Base-by-base conservation (phyloP, 1,140 invertebrate genomes). In the Chironomus striatipennis region DNA sequence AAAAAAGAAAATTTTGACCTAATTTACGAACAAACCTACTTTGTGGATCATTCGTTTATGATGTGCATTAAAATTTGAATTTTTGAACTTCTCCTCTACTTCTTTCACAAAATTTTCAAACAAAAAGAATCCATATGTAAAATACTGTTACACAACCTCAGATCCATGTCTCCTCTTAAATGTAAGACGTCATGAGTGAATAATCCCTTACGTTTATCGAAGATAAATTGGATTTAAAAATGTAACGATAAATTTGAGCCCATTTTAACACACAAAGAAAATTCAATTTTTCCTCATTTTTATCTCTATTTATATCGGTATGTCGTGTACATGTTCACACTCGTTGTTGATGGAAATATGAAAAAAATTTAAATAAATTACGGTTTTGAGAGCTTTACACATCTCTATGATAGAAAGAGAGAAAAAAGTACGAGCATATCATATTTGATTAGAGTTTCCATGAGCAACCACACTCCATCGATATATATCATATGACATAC, bases 281-380 rank as follows among this genome's bases (percentile, higher is more conserved):
- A 34, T 34, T 34, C 24, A 34, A 34, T 34, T 34, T 34, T 34
- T 34, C 24, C 24, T 34, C 24, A 34, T 34, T 34, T 34, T 34
- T 47, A 47, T 47, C 43, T 47, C 43, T 47, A 47, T 10, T 34
- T 34, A 47, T 10, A 47, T 47, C 43, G 10, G 10, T 10, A 47
- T 10, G 2, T 8, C 7, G 43, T 2, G 8, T 15, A 8, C 43
- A 1, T 47, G 9, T 47, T 47, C 43, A 47, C 43, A 47, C 43
- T 57, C 5, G 10, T 15, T 57, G n/a, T 57, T 57, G 47, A 57
- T 57, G 47, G 15, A 57, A 57, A 15, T 57, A 57, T 57, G 47
- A 57, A 57, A n/a, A n/a, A n/a, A 57, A 57, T 57, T 57, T 15
- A 57, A 57, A 57, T 57, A 57, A 57, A 57, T 57, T 57, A 57